Base-by-base conservation (phyloP, 2,113 vertebrate species). In the Benthochromis sp. region DNA sequence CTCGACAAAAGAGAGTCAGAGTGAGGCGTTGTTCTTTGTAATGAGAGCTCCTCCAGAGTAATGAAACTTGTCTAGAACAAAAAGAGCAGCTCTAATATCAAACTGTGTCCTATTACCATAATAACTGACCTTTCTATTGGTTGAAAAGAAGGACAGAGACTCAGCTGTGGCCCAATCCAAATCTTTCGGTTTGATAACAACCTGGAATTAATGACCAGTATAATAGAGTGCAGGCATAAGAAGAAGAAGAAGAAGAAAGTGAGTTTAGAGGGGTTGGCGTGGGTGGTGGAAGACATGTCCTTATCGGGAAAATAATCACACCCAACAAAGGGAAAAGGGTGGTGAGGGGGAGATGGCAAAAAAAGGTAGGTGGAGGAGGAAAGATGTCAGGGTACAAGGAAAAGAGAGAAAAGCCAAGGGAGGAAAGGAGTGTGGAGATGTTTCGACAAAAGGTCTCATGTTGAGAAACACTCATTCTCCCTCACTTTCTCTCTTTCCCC, bases 381-480 rank as follows among this genome's bases (percentile, higher is more conserved):
- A 81, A 79, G 81, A 82, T 43, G 81, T 83, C 90, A 82, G 85
- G 88, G 78, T 38, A 13, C 24, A 36, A 82, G 84, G 59, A 61
- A 80, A 84, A 71, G 76, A 54, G 31, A 55, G 57, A 31, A 40
- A 38, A 52, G 34, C 14, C 36, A 50, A 36, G 85, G 14, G 45
- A 80, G 76, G 40, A 38, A 21, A 38, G 54, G 63, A 83, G 89
- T 19, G 84, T 29, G 11, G 85, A 82, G 90, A 92, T 94, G 90
- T 93, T 91, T 92, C 85, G 5, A 94, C 94, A 95, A 95, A 93
- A 93, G 93, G 92, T 87, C 86, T 94, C 92, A 87, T 91, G 93
- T 94, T 90, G 92, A 94, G 93, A 92, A 93, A 92, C 92, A 89
- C 86, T 93, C 29, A 69, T 83, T 90, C 82, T 89, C 83, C 81